Percentiles rank a stretch among this genome's conserved stretches.
Evolutionary conservation across 1,140 invertebrate species (phyloP).

Genomic region (Neodiprion lecontei): DNA sequence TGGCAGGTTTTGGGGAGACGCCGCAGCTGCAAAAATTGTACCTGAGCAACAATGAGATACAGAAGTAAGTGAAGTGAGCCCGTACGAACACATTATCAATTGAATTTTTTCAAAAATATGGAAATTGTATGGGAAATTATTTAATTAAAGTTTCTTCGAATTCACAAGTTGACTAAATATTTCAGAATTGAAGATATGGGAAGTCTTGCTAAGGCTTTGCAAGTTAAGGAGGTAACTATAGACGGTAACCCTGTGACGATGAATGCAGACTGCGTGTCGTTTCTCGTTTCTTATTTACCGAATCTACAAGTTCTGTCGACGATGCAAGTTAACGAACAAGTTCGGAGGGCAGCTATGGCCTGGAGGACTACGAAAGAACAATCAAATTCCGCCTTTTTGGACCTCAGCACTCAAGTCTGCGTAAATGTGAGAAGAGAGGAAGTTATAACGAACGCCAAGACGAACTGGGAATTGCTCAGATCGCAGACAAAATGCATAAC

Average conservation of each 20-base stretch:
- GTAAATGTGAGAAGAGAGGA: constrained; percentile 74
- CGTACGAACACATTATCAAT: too few relatives aligned
- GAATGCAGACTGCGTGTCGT: constrained; percentile 77
- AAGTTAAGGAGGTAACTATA: constrained; percentile 81
- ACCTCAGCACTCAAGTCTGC: constrained; percentile 71
- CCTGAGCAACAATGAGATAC: constrained; percentile 86
- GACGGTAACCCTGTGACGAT: constrained; percentile 85
- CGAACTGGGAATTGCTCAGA: constrained; percentile 80
- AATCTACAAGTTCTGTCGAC: constrained; percentile 73
- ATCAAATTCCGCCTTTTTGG: constrained; percentile 70
- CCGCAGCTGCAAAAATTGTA: constrained; percentile 83
- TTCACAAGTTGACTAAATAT: constrained; percentile 23
- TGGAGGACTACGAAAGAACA: constrained; percentile 79
- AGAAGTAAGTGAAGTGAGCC: constrained; percentile 63
- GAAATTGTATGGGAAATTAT: too few relatives aligned
- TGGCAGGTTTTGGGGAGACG: constrained; percentile 81
- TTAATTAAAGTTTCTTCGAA: too few relatives aligned
- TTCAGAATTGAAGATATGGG: constrained; percentile 83
- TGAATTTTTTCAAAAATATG: too few relatives aligned
- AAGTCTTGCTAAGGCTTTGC: constrained; percentile 74
- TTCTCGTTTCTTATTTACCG: constrained; percentile 79
- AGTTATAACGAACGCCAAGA: constrained; percentile 81
- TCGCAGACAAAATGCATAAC: constrained; percentile 66
- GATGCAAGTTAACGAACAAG: constrained; percentile 80
- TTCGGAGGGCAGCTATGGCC: constrained; percentile 74